phyloP scores from a whole-genome alignment of 1,140 invertebrate species.

The Nebria ingens region DNA sequence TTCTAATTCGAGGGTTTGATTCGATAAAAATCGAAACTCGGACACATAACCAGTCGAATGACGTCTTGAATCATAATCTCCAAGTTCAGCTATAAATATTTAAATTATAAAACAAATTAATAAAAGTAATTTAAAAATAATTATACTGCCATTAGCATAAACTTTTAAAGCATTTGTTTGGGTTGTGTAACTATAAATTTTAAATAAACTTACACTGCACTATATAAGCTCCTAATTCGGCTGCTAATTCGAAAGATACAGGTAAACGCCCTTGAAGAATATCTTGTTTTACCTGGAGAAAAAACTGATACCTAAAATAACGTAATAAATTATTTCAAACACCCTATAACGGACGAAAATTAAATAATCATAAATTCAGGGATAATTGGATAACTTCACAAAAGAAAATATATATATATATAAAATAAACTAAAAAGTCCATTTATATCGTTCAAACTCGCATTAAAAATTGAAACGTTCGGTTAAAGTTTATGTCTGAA shows the following conservation, averaged over 20 bases:
- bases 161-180: slow-evolving; percentile 11
- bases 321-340: too few relatives aligned
- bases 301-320: slow-evolving; percentile 89
- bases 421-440: too few relatives aligned
- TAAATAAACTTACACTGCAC: slow-evolving; percentile 81
- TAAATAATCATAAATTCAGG: too few relatives aligned
- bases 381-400: too few relatives aligned
- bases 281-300: slow-evolving; percentile 91
- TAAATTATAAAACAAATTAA: slow-evolving; percentile 11
- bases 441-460: too few relatives aligned
- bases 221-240: slow-evolving; percentile 85
- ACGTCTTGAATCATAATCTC: slow-evolving; percentile 85
- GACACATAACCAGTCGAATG: slow-evolving; percentile 90
- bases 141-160: not conserved
- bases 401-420: too few relatives aligned
- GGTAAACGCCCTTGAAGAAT: slow-evolving; percentile 82
- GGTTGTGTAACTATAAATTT: not conserved
- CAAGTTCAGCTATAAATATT: slow-evolving; percentile 79
- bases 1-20: slow-evolving; percentile 88
- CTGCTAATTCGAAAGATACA: slow-evolving; percentile 78
- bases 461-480: too few relatives aligned
- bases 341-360: too few relatives aligned
- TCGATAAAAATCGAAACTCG: slow-evolving; percentile 91
- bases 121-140: not conserved
- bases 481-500: too few relatives aligned